A percentile compares a stretch with the other conserved stretches of the same genome.
Evolutionary conservation across 2,888 invertebrate species (phyloP).

Genomic region (Nezara viridula): DNA sequence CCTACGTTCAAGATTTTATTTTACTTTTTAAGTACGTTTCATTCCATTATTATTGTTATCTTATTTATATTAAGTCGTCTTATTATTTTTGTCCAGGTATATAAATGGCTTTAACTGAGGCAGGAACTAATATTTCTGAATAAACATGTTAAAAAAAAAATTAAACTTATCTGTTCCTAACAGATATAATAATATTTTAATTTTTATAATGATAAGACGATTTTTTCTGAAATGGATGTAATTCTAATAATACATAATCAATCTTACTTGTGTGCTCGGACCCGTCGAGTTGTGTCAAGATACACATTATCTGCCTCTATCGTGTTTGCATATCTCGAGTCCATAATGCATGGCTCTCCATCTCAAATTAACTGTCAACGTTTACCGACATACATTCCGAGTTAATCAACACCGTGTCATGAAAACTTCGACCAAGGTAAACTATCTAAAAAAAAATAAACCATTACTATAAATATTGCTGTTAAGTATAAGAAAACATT

Average conservation of each 20-base stretch:
- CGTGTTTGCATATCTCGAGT: not conserved
- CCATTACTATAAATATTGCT: not conserved
- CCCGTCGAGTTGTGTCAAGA: not conserved
- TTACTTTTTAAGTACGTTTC: too few species aligned
- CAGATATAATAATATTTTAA: too few species aligned
- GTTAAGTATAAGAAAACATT: not conserved
- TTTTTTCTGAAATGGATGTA: too few species aligned
- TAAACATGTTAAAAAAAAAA: too few species aligned
- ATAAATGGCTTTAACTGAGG: too few species aligned
- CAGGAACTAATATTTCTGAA: too few species aligned
- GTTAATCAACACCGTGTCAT: not conserved
- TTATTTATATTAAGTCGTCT: too few species aligned
- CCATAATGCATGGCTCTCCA: not conserved
- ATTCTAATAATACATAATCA: not conserved
- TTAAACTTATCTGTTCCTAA: too few species aligned
- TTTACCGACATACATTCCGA: not conserved
- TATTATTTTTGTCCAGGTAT: too few species aligned
- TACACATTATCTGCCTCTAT: not conserved
- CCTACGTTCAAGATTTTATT: too few species aligned
- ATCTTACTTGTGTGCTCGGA: not conserved
- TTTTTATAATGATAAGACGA: too few species aligned
- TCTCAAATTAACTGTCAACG: conserved; percentile 2
- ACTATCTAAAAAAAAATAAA: not conserved
- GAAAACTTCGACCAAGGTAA: not conserved
- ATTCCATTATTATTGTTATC: too few species aligned